A percentile compares a stretch with the other conserved stretches of the same genome.
These are phyloP conservation scores for Eudemis profundana DNA, from an alignment of 2,888 invertebrate genomes.

Conservation along the genomic window DNA sequence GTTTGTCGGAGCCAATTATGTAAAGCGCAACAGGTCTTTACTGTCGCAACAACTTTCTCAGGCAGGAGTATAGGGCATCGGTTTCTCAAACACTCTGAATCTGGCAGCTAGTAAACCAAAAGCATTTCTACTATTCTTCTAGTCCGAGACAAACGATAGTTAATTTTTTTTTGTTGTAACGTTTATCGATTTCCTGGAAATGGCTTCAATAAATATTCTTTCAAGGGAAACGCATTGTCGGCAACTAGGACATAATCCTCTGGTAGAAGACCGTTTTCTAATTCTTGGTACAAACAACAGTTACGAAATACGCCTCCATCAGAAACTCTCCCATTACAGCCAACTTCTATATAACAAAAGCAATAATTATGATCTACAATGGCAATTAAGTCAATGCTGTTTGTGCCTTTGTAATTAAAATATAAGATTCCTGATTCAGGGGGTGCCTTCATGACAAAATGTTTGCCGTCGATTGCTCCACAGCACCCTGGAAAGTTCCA, in stretches of 20 bases:
- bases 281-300: slow-evolving; percentile 45
- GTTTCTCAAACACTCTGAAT: slow-evolving; percentile 42
- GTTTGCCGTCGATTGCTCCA: slow-evolving; percentile 49
- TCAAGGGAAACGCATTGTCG: slow-evolving; percentile 48
- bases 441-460: slow-evolving; percentile 49
- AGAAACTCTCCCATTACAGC: slow-evolving; percentile 50
- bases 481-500: slow-evolving; percentile 49
- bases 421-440: slow-evolving; percentile 42
- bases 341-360: slow-evolving; percentile 51
- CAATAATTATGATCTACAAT: slow-evolving; percentile 51
- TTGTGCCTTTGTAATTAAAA: slow-evolving; percentile 14
- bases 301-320: slow-evolving; percentile 52
- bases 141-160: slow-evolving; percentile 41
- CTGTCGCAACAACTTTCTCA: slow-evolving; percentile 46
- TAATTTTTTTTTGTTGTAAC: slow-evolving; percentile 39
- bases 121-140: slow-evolving; percentile 12
- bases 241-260: slow-evolving; percentile 44
- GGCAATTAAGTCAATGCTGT: slow-evolving; percentile 52
- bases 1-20: slow-evolving; percentile 46
- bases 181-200: slow-evolving; percentile 41
- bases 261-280: slow-evolving; percentile 48
- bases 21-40: slow-evolving; percentile 45
- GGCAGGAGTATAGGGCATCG: slow-evolving; percentile 36
- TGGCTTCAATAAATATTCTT: slow-evolving; percentile 49
- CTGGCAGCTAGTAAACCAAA: slow-evolving; percentile 41